Base-by-base conservation (phyloP, 2,797 vertebrate species). In the Acrossocheilus wenchowensis region DNA sequence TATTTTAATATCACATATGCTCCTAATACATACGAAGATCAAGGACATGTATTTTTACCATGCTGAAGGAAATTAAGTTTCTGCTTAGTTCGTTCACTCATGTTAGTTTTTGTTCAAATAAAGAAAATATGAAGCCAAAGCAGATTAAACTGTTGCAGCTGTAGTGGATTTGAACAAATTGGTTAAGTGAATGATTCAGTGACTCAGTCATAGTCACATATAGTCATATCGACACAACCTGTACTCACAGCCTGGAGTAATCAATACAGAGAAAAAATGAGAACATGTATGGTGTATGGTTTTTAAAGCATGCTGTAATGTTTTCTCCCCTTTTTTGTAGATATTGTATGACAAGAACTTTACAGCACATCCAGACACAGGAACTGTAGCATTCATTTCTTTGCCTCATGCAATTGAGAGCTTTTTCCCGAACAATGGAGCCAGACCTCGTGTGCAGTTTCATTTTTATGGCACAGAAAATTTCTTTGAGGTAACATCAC, bases 401-500 rank as follows among this genome's bases (percentile, higher is more conserved):
- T 92, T 99, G 88, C 97, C 97, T 2, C 81, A 90, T 78, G 91
- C 90, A 0, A 85, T 98, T 87, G 89, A 92, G 45, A 87, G 90
- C 57, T 95, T 93, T 72, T 92, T 96, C 6, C 86, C 85, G 4
- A 90, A 82, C 57, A 84, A 50, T 12, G 71, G 54, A 78, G 93
- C 92, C 1, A 93, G 34, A 81, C 94, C 94, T 0, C 96, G 96
- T 60, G 92, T 99, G 81, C 97, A 97, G 91, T 99, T 98, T 90
- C 96, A 95, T 39, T 98, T 98, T 92, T 97, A 96, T 89, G 96
- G 94, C 68, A 93, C 89, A 14, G 81, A 92, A 23, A 93, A 94
- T 0, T 95, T 97, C 54, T 99, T 99, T 92, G 88, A 89, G 95
- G 97, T 98, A 95, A 80, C 14, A 34, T 8, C n/a, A n/a, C n/a